Evolutionary conservation across 2,888 invertebrate species (phyloP), one percentile per base, ranked within the genome.

Genomic region (Microplitis manilae): DNA sequence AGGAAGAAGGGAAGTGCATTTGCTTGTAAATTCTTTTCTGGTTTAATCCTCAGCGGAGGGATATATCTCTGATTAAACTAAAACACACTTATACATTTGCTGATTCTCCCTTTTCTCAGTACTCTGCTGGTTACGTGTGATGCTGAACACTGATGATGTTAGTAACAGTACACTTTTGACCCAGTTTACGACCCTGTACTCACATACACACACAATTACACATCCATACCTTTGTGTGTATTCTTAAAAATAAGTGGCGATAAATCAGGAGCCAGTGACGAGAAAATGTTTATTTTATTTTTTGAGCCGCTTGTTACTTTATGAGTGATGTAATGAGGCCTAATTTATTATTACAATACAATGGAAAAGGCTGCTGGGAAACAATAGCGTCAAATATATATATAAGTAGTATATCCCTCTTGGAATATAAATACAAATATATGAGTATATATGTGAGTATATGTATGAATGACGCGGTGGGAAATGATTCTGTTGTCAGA

Each of bases 1-100:
- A 78, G 72, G 9, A 30, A 50, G 50, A 50, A 50, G 50, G 50
- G 77, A 79, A 81, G 78, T 81, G 77, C 81, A 78, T 78, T 81
- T 75, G 74, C 78, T 77, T 78, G 77, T 81, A 76, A 69, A 78
- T 79, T 77, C 73, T 77, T 77, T 71, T 50, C 70, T 59, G 70
- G 76, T 76, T 76, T 64, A 76, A 75, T 68, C 69, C 68, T 40
- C 67, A 13, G 39, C 20, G 75, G 72, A 77, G 75, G 74, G 50
- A 50, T 50, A 50, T 50, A 50, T 50, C 50, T 68, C 60, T 62
- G 75, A 79, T 76, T 78, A 80, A 75, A 64, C 69, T 50, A 50
- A 50, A 50, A 50, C 50, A 50, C 13, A 50, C 50, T 50, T 13
- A 8, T 50, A 8, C 50, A 13, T 30, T 30, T 30, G 30, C 30